A percentile compares a stretch with the other conserved stretches of the same genome.
Conservation (phyloP, 2,888 invertebrate species). For the Hoplodrina ambigua region DNA sequence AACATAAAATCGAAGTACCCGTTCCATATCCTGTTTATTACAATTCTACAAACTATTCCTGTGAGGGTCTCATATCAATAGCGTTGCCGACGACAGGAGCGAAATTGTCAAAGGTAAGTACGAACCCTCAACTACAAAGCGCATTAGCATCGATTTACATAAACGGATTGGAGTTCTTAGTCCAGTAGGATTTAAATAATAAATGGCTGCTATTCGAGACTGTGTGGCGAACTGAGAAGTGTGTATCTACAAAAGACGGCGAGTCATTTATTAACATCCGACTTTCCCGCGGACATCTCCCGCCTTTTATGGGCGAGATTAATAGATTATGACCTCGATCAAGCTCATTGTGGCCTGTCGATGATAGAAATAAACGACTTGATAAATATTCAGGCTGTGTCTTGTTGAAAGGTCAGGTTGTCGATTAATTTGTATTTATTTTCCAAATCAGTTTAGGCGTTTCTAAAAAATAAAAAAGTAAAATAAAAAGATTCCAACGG, state of each 20-base stretch:
- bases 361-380: conserved; percentile 65
- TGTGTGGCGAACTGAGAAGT: conserved; percentile 53
- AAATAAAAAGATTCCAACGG: too few relatives aligned
- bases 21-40: conserved; percentile 10
- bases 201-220: conserved; percentile 74
- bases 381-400: conserved; percentile 25
- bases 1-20: neutral
- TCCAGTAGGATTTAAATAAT: conserved; percentile 81
- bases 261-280: conserved; percentile 76
- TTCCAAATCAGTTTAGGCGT: too few relatives aligned
- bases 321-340: conserved; percentile 76
- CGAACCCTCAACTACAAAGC: conserved; percentile 70
- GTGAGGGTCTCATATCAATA: conserved; percentile 33
- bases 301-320: conserved; percentile 74
- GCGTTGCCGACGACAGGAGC: conserved; percentile 6
- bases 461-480: too few relatives aligned
- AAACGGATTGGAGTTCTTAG: conserved; percentile 82
- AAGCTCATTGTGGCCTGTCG: conserved; percentile 59
- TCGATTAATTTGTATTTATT: too few relatives aligned
- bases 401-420: too few relatives aligned
- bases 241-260: conserved; percentile 62
- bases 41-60: conserved; percentile 14
- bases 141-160: conserved; percentile 83
- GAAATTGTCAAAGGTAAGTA: conserved; percentile 55
- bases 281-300: conserved; percentile 65